Evolutionary conservation across 2,113 vertebrate genomes (phyloP).

Genomic region (Rousettus leschenaultii): DNA sequence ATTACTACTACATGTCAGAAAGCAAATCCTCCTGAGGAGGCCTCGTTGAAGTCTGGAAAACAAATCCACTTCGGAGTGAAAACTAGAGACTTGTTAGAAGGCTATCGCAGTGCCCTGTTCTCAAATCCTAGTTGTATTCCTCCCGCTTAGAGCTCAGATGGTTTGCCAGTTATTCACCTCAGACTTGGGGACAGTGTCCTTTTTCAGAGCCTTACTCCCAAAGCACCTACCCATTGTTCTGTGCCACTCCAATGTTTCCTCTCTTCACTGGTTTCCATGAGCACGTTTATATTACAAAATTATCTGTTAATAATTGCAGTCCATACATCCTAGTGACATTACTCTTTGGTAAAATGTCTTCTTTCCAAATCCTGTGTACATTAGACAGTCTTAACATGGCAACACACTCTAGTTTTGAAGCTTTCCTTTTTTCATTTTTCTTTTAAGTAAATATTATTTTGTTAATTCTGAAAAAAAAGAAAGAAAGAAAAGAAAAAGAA

Average conservation of each 20-base stretch:
- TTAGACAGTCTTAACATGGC: constrained; percentile 13
- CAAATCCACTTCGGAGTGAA: neutral
- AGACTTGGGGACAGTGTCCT: neutral
- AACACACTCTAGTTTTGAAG: constrained; percentile 24
- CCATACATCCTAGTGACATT: neutral
- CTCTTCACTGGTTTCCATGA: neutral
- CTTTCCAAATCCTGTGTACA: neutral
- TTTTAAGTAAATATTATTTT: constrained; percentile 67
- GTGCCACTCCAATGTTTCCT: neutral
- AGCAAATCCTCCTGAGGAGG: constrained; percentile 86
- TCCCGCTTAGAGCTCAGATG: constrained; percentile 55
- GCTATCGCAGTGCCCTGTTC: constrained; percentile 4
- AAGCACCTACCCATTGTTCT: neutral
- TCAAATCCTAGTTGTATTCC: constrained; percentile 44
- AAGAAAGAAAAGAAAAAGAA: no score
- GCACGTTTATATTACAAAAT: constrained; percentile 49
- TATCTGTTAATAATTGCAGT: constrained; percentile 33
- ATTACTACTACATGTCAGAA: constrained; percentile 89
- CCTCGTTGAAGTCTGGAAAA: constrained; percentile 41
- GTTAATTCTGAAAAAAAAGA: constrained; percentile 30
- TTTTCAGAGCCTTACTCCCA: constrained; percentile 31
- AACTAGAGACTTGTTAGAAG: constrained; percentile 46
- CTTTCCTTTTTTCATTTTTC: constrained; percentile 57
- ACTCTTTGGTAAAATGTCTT: constrained; percentile 20
- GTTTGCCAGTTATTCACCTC: neutral